Conservation (phyloP, 1,140 invertebrate genomes). For the Lepidurus apus region DNA sequence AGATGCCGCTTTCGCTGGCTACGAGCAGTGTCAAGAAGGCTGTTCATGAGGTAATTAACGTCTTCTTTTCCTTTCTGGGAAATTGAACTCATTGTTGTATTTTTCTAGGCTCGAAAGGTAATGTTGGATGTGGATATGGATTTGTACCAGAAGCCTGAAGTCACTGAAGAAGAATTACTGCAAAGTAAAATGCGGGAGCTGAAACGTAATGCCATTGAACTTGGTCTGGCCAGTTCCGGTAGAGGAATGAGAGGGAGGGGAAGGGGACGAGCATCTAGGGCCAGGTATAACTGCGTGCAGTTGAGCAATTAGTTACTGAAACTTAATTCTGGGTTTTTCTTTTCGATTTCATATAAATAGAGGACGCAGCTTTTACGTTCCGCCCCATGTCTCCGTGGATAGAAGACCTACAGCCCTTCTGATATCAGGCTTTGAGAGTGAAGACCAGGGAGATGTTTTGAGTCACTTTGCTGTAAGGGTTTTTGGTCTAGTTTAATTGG, state of each 20-base stretch:
- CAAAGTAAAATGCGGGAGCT: constrained; percentile 65
- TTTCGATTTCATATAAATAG: constrained; percentile 31
- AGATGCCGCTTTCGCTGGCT: background rate
- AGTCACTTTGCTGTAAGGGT: constrained; percentile 63
- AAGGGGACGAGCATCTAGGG: constrained; percentile 22
- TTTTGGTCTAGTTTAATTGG: background rate
- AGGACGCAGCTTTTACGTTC: constrained; percentile 34
- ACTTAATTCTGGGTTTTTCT: constrained; percentile 36
- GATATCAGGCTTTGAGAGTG: constrained; percentile 67
- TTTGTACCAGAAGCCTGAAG: constrained; percentile 72
- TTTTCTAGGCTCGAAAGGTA: constrained; percentile 65
- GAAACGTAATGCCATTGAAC: constrained; percentile 54
- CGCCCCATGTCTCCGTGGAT: constrained; percentile 62
- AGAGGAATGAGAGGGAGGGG: constrained; percentile 31
- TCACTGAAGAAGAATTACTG: constrained; percentile 66
- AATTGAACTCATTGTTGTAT: constrained; percentile 1
- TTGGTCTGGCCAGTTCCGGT: constrained; percentile 43
- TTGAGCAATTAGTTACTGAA: background rate
- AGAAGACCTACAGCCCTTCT: constrained; percentile 71
- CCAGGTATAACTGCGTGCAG: constrained; percentile 23
- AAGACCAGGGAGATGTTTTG: constrained; percentile 62
- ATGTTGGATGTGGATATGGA: constrained; percentile 83
- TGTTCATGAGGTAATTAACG: constrained; percentile 29
- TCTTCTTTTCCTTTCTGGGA: constrained; percentile 30
- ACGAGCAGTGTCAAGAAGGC: constrained; percentile 27